Conservation (phyloP, 2,888 invertebrate species). For the Odontothrips loti region DNA sequence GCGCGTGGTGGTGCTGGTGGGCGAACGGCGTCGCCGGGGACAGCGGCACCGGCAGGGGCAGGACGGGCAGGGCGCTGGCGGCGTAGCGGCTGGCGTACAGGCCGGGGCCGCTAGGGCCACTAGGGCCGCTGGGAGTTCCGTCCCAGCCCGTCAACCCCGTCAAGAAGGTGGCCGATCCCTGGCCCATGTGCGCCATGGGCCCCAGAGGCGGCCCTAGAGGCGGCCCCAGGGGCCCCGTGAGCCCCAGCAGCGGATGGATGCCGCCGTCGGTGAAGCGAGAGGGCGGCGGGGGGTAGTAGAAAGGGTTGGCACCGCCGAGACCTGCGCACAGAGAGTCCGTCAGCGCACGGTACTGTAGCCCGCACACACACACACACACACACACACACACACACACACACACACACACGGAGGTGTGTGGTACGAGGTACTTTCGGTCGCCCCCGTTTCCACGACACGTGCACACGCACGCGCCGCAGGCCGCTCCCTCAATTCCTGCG, state of each 20-base stretch:
- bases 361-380: no score
- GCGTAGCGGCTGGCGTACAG: slow-evolving; percentile 5
- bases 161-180: not conserved
- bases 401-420: no score
- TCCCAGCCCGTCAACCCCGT: not conserved
- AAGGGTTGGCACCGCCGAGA: not conserved
- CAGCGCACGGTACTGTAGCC: no score
- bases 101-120: not conserved
- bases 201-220: not conserved
- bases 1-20: not conserved
- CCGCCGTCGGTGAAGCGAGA: no score
- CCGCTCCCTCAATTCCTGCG: no score
- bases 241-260: no score
- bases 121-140: not conserved
- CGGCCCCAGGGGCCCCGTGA: not conserved
- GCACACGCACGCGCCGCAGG: no score
- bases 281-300: not conserved
- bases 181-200: not conserved
- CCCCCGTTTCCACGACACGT: no score
- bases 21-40: not conserved
- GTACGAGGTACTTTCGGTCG: no score
- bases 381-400: no score
- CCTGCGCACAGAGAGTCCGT: no score
- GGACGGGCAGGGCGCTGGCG: not conserved
- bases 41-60: not conserved